Evolutionary conservation across 23 tunicate species (phyloP).

Genomic region (Ascidia mentula): DNA sequence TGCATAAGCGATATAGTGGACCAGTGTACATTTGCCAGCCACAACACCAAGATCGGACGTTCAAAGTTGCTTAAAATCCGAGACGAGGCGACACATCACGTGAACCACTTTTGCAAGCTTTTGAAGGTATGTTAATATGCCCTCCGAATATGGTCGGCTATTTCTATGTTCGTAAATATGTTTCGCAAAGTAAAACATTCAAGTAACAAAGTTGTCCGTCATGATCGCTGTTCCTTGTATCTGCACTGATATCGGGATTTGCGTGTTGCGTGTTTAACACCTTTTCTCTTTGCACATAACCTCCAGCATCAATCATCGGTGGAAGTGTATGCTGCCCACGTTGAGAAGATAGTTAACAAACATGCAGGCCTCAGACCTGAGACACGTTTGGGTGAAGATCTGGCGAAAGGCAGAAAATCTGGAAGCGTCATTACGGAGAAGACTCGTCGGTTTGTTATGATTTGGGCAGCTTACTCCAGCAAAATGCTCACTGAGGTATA

Average conservation of each 20-base stretch:
- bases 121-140: conserved; percentile 39
- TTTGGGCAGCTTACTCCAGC: conserved; percentile 85
- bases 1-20: conserved; percentile 38
- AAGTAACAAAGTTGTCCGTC: too few relatives aligned
- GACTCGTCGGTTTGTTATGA: conserved; percentile 74
- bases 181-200: too few relatives aligned
- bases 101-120: conserved; percentile 41
- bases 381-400: conserved; percentile 1
- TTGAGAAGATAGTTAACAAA: conserved; percentile 42
- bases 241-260: too few relatives aligned
- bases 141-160: too few relatives aligned
- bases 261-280: too few relatives aligned
- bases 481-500: conserved; percentile 86
- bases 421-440: conserved; percentile 30
- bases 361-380: conserved; percentile 47
- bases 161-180: too few relatives aligned
- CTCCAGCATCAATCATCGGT: conserved; percentile 49
- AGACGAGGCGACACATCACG: conserved; percentile 15
- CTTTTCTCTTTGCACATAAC: too few relatives aligned
- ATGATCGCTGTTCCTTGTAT: too few relatives aligned
- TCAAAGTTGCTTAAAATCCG: background rate
- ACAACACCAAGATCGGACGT: conserved; percentile 5
- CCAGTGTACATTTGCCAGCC: conserved; percentile 59
- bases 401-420: background rate
- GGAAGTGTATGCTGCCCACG: conserved; percentile 39